Evolutionary conservation across 2,113 vertebrate genomes (phyloP), one percentile per base, ranked within the genome.

Genomic region (Calidris pugnax): DNA sequence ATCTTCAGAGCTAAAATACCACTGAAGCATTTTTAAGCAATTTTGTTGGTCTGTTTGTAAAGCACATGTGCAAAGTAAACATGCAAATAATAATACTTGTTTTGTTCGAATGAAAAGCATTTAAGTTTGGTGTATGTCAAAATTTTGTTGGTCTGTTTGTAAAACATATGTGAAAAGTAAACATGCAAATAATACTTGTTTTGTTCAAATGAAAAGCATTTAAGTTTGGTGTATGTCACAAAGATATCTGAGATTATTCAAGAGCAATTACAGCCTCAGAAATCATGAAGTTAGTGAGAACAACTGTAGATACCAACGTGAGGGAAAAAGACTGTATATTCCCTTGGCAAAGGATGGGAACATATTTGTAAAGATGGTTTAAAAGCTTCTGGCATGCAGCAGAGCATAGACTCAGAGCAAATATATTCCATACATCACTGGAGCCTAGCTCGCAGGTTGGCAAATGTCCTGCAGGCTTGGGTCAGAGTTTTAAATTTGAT

Each of bases 311-410:
- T 96, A 96, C 89, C 87, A 97, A 85, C 33, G 71, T 96, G 94
- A 97, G 81, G 94, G 96, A 53, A 96, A 95, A 97, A 91, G 89
- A 7, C 93, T 94, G 87, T 32, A 79, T 68, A 87, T 93, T 87
- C 91, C 43, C 89, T 93, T 97, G 95, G 96, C 95, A 96, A 85
- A 93, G 75, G 94, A 82, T 48, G 89, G 96, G 94, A 96, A 97
- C 94, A 95, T 96, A 96, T 96, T 97, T 96, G 74, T 85, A 79
- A 96, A 93, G 94, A 95, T 94, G 94, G 93, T 87, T 97, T 95
- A 83, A 96, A 95, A 96, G 91, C 74, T 91, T 89, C 93, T 96
- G 95, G 93, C 95, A 62, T 7, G 37, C 33, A 89, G 66, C 91
- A 91, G 74, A 85, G 74, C 30, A 18, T 51, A 78, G 95, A 66